Base-by-base conservation (phyloP, 2,113 vertebrate genomes). In the Seriola aureovittata region DNA sequence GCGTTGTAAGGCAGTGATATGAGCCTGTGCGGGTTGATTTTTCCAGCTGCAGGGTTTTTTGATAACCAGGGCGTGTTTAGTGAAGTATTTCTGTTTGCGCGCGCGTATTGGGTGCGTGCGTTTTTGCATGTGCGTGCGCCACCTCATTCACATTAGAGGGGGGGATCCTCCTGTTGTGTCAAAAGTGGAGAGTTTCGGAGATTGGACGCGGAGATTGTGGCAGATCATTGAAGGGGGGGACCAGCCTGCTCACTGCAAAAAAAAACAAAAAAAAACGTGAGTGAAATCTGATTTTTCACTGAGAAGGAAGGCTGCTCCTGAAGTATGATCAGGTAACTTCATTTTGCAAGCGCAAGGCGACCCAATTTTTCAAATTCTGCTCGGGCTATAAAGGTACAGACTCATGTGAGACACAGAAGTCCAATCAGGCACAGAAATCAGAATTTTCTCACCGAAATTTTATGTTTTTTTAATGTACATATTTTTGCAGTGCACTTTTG, bases 181-280 rank as follows among this genome's bases (percentile, higher is more conserved):
- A 83, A 79, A 48, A 80, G 25, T 25, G 87, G 82, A 92, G 25
- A 93, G 89, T 91, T 92, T 54, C 81, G 62, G 55, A 74, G 75
- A 75, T 66, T 23, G 59, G 67, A 85, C 63, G 58, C 68, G 42
- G 68, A 72, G 75, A 72, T 81, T 81, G 71, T 32, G 32, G 58
- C 74, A 46, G 68, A 65, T 84, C 75, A 70, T 58, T 78, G 44
- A 29, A 34, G 67, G 1, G 13, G 46, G 16, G 4, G 46, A 17
- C 0, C 46, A 63, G 74, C 69, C 72, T 75, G 80, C 44, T 11
- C 16, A 44, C 57, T 72, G 70, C 48, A 69, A 50, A 16, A 60
- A 64, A 13, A 0, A 68, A 10, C 23, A 50, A 16, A 60, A 64
- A 13, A 0, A 68, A 10, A 23, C 17, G 3, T 65, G 32, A 71